Conservation (phyloP, 1,140 invertebrate genomes). For the Homarus americanus region DNA sequence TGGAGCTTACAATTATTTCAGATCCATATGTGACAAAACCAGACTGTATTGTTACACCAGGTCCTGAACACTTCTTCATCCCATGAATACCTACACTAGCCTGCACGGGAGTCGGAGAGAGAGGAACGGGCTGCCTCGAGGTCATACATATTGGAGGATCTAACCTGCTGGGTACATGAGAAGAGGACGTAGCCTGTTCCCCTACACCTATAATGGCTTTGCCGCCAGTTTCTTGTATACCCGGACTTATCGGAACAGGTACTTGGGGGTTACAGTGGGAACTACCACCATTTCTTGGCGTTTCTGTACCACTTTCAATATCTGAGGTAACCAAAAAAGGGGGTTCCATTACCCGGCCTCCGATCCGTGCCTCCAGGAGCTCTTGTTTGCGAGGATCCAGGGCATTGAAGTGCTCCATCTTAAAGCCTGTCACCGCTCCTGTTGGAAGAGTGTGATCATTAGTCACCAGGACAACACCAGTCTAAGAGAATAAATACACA, state of each 20-base stretch:
- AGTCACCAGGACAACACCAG: too few relatives aligned
- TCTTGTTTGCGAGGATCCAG: slow-evolving; percentile 72
- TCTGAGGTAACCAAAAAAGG: slow-evolving; percentile 46
- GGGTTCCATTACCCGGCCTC: slow-evolving; percentile 47
- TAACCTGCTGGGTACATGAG: slow-evolving; percentile 26
- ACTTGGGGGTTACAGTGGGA: slow-evolving; percentile 32
- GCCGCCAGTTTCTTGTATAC: background rate
- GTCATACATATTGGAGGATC: slow-evolving; percentile 7
- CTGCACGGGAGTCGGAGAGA: slow-evolving; percentile 6
- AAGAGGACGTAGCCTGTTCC: slow-evolving; percentile 15
- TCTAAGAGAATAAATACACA: too few relatives aligned
- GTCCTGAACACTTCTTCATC: slow-evolving; percentile 25
- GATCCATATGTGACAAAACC: background rate
- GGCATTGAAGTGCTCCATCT: slow-evolving; percentile 71
- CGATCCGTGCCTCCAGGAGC: slow-evolving; percentile 66
- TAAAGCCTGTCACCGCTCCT: slow-evolving; percentile 71
- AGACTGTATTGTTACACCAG: slow-evolving; percentile 3
- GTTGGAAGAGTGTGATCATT: slow-evolving; percentile 33
- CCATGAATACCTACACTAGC: slow-evolving; percentile 29
- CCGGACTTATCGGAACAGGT: slow-evolving; percentile 23
- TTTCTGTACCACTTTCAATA: slow-evolving; percentile 19
- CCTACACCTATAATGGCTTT: slow-evolving; percentile 21
- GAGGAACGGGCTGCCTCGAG: background rate
- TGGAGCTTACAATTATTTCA: slow-evolving; percentile 22
- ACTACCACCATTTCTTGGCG: slow-evolving; percentile 15